These are phyloP conservation scores for Nothura maculosa DNA, from an alignment of 2,797 vertebrate genomes.

Conservation along the genomic window DNA sequence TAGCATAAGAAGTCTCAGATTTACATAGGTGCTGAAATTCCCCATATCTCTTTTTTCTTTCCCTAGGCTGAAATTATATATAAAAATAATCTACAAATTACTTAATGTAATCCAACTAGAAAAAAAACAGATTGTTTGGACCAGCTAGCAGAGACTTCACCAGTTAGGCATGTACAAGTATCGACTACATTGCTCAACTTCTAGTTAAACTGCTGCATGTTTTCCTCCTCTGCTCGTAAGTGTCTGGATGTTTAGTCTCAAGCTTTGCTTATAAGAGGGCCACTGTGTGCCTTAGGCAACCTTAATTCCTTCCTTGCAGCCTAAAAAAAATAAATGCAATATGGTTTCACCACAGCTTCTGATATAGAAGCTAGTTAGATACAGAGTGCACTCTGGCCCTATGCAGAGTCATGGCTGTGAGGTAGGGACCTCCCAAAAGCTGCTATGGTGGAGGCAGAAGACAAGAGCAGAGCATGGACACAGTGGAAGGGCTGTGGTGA, in stretches of 20 bases:
- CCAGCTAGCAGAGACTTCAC: not conserved
- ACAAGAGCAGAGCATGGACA: not conserved
- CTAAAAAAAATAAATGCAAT: not conserved
- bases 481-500: not conserved
- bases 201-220: not conserved
- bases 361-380: not conserved
- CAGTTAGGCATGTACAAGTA: not conserved
- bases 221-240: not conserved
- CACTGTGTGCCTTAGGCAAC: not conserved
- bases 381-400: not conserved
- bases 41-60: not conserved
- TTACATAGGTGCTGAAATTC: not conserved
- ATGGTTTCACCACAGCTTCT: not conserved
- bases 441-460: not conserved
- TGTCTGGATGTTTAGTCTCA: not conserved
- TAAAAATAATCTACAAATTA: not conserved
- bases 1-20: conserved; percentile 8
- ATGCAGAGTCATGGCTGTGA: not conserved
- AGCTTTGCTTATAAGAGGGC: conserved; percentile 12
- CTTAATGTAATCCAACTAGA: conserved; percentile 9
- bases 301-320: conserved; percentile 10
- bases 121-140: not conserved
- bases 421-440: not conserved
- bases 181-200: not conserved
- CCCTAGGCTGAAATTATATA: not conserved